Base-by-base conservation (phyloP, 2,797 vertebrate genomes). In the Champsocephalus gunnari region DNA sequence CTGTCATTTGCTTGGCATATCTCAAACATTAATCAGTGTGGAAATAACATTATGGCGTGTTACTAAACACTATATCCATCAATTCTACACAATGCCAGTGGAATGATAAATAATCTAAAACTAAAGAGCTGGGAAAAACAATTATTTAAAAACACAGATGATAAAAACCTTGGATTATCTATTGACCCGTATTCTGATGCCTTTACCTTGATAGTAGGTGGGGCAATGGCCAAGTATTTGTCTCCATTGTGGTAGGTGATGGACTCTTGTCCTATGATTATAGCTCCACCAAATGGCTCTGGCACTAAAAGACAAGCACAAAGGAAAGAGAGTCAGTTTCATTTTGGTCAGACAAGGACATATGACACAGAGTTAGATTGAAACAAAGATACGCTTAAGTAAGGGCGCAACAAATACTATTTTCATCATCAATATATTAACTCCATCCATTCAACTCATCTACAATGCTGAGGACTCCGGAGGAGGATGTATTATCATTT, bases 171-270 rank as follows among this genome's bases (percentile, higher is more conserved):
- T 24, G 28, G 13, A 19, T 9, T 3, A 28, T 60, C 11, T 48
- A 13, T 3, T 28, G 5, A 16, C 0, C 1, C 5, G 9, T 5
- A 3, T 38, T 58, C n/a, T 51, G 13, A 57, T 21, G 9, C 45
- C 21, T 74, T 95, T 94, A 99, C 98, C 96, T 99, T 99, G 89
- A 99, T 99, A 65, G 98, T 98, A 0, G 98, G 98, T 19, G 98
- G 98, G 41, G 98, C 98, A 3, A 99, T 98, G 11, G 98, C 98
- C 79, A 99, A 88, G 70, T 99, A 99, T 81, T 99, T 99, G 87
- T 99, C 98, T 43, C 98, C 98, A 0, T 99, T 99, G 93, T 99
- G 98, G 80, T 99, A 99, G 13, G 98, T 99, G 89, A 99, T 99
- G 1, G 98, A 99, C 80, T 99, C 98, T 89, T 99, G 98, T 71